Conservation (phyloP, 2,888 invertebrate genomes). For the Rhogogaster chlorosoma region DNA sequence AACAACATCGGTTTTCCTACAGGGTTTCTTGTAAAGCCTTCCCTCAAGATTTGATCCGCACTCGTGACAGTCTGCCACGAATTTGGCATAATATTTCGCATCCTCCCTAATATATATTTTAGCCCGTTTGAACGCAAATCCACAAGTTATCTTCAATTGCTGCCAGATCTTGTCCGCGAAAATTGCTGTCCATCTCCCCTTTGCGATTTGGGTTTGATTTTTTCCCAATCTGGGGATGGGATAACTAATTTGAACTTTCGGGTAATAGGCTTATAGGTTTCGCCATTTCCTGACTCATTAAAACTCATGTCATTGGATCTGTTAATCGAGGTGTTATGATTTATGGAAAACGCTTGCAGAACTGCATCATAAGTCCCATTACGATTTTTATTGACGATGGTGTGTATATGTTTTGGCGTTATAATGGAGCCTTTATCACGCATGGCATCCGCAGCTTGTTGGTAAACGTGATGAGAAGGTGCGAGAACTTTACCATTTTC, state of each 20-base stretch:
- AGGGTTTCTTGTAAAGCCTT: background rate
- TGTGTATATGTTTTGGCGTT: slow-evolving; percentile 50
- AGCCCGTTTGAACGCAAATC: background rate
- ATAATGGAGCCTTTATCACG: slow-evolving; percentile 42
- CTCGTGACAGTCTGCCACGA: background rate
- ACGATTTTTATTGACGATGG: slow-evolving; percentile 53
- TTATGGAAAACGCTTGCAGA: slow-evolving; percentile 7
- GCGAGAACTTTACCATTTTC: slow-evolving; percentile 42
- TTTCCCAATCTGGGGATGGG: background rate
- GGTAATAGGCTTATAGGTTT: background rate
- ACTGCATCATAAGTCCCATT: slow-evolving; percentile 42
- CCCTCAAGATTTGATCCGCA: background rate
- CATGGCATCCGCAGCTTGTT: slow-evolving; percentile 51
- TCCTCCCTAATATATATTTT: background rate
- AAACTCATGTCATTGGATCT: background rate
- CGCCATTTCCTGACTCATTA: background rate
- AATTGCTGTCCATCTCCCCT: background rate
- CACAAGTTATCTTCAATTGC: background rate
- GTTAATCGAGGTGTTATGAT: background rate
- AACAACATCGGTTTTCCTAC: background rate
- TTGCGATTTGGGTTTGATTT: background rate
- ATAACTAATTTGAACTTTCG: slow-evolving; percentile 14
- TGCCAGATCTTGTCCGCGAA: background rate
- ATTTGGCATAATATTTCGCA: background rate
- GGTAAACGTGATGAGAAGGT: slow-evolving; percentile 44